phyloP scores from a whole-genome alignment of 1,140 invertebrate genomes.

The Polypedilum pembai region DNA sequence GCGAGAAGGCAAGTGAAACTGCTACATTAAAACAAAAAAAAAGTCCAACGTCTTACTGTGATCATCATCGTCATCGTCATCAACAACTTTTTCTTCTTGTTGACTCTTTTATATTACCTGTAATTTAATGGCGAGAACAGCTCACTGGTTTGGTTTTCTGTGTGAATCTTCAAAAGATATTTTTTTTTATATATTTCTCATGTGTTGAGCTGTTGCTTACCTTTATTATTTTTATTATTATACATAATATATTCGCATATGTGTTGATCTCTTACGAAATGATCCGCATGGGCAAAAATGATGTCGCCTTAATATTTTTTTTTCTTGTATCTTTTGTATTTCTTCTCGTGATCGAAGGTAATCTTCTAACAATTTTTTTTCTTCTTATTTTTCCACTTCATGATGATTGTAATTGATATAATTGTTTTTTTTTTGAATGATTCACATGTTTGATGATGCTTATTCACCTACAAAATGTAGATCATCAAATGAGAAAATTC shows the following conservation, averaged over 20 bases:
- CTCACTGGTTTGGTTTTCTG: conserved; percentile 4
- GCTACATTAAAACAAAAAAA: not conserved
- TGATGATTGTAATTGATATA: conserved; percentile 13
- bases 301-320: not conserved
- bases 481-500: not conserved
- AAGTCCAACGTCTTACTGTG: not conserved
- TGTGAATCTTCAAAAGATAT: conserved; percentile 5
- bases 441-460: not conserved
- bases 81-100: not conserved
- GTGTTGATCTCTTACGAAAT: not conserved
- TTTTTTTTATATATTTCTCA: not conserved
- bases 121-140: conserved; percentile 7
- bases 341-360: not conserved
- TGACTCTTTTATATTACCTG: not conserved
- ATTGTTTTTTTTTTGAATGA: not conserved
- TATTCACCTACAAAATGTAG: conserved; percentile 10
- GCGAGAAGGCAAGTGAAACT: not conserved
- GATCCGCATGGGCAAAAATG: not conserved
- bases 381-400: not conserved
- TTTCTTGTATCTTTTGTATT: not conserved
- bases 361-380: not conserved
- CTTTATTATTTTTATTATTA: not conserved
- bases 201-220: not conserved
- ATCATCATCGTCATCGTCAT: not conserved
- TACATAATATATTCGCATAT: conserved; percentile 13